Conservation (phyloP, 2,888 invertebrate species). For the Anaspis maculata region DNA sequence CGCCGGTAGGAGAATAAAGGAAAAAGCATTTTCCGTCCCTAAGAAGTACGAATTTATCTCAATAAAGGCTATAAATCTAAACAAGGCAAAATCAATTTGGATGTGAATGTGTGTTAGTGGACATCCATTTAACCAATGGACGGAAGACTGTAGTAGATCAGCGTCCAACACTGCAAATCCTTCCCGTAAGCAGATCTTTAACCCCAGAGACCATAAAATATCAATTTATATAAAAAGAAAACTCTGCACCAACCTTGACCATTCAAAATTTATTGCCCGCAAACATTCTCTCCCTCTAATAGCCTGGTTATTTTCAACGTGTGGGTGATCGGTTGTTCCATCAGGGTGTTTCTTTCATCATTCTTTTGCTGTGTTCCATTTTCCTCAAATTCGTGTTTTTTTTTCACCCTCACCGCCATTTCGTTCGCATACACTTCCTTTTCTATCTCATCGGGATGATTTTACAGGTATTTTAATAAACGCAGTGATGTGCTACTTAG, state of each 20-base stretch:
- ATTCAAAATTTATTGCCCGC: constrained; percentile 31
- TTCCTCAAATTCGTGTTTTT: too few relatives aligned
- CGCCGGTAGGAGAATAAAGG: constrained; percentile 5
- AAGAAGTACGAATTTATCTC: constrained; percentile 32
- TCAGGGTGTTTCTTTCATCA: too few relatives aligned
- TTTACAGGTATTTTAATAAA: too few relatives aligned
- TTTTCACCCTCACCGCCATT: too few relatives aligned
- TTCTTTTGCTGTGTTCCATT: too few relatives aligned
- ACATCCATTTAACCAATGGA: constrained; percentile 28
- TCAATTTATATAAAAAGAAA: constrained; percentile 33
- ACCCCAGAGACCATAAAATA: constrained; percentile 34
- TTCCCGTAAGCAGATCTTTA: constrained; percentile 31
- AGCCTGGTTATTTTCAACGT: constrained; percentile 22
- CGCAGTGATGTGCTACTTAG: too few relatives aligned
- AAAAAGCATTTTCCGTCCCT: constrained; percentile 11
- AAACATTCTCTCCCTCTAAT: constrained; percentile 30
- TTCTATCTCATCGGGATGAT: too few relatives aligned
- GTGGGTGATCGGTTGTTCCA: too few relatives aligned
- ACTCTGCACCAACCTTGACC: constrained; percentile 10
- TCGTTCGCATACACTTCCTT: too few relatives aligned
- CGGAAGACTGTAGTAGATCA: constrained; percentile 21
- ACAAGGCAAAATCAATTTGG: constrained; percentile 36
- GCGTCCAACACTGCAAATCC: constrained; percentile 26
- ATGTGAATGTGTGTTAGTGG: constrained; percentile 19
- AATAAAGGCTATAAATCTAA: constrained; percentile 37